These are phyloP conservation scores for Thaumatotibia leucotreta DNA, from an alignment of 1,140 invertebrate species.

Conservation along the genomic window DNA sequence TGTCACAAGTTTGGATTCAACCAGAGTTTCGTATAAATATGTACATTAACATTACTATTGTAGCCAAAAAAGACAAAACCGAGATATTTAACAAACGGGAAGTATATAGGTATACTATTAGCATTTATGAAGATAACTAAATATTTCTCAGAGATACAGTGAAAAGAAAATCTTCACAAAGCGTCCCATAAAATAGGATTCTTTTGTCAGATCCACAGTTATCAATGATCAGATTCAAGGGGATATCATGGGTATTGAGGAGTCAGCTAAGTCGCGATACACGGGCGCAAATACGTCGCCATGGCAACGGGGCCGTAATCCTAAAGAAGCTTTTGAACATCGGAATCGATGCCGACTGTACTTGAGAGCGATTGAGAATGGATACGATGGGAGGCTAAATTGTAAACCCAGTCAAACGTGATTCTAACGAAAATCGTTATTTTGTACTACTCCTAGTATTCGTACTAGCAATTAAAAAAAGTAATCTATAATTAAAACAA, in stretches of 20 bases:
- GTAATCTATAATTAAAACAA: too few relatives aligned
- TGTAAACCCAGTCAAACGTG: conserved; percentile 18
- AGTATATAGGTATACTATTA: too few relatives aligned
- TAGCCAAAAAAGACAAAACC: too few relatives aligned
- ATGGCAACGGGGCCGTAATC: conserved; percentile 67
- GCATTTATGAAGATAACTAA: conserved; percentile 22
- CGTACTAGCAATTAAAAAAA: too few relatives aligned
- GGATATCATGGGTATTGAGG: conserved; percentile 60
- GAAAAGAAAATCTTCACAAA: background rate
- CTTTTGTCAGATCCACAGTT: conserved; percentile 30
- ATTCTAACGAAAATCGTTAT: background rate
- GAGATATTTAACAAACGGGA: too few relatives aligned
- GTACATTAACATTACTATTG: too few relatives aligned
- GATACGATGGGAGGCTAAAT: conserved; percentile 32
- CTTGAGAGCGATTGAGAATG: conserved; percentile 40
- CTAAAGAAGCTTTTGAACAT: conserved; percentile 68
- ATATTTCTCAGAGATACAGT: conserved; percentile 25
- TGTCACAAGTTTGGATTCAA: too few relatives aligned
- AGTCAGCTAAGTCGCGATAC: conserved; percentile 55
- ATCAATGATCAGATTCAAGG: conserved; percentile 55
- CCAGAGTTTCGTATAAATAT: too few relatives aligned
- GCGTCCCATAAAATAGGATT: conserved; percentile 1
- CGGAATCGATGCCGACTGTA: conserved; percentile 56
- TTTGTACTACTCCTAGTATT: too few relatives aligned
- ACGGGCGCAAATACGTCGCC: conserved; percentile 62